Conservation (phyloP, 2,797 vertebrate genomes). For the Peromyscus aztecus region DNA sequence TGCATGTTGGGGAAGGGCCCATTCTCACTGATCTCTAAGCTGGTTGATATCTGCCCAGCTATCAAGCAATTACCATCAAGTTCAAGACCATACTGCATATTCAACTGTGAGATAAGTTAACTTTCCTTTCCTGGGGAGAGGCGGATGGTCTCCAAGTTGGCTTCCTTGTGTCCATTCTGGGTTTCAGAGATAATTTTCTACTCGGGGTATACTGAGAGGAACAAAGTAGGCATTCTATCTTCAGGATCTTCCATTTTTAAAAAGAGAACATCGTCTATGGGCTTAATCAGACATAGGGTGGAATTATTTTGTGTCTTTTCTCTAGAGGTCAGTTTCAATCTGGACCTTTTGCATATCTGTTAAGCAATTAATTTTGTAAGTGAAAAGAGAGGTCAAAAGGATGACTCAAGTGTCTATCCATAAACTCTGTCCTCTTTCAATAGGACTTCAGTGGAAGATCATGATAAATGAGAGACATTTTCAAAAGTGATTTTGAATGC, state of each 20-base stretch:
- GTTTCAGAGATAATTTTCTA: background rate
- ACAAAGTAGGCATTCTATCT: background rate
- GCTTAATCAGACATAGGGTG: too few species aligned
- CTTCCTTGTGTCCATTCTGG: background rate
- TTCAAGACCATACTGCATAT: background rate
- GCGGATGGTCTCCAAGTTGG: accelerated
- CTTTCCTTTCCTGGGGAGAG: too few species aligned
- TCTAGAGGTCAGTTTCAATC: background rate
- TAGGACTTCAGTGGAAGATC: too few species aligned
- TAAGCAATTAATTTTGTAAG: background rate
- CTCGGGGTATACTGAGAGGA: background rate
- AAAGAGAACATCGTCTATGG: background rate
- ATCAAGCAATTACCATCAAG: background rate
- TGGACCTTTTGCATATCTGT: too few species aligned
- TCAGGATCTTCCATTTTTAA: background rate
- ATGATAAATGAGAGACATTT: background rate
- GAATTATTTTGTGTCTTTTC: too few species aligned
- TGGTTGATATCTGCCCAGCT: background rate
- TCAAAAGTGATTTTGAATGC: background rate
- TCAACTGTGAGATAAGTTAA: background rate
- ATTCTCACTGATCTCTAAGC: background rate
- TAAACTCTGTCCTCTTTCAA: background rate
- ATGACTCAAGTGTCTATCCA: background rate
- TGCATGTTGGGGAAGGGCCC: background rate
- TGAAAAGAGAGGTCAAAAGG: background rate